These are phyloP conservation scores for Phalangium opilio DNA, from an alignment of 2,888 invertebrate species.

Conservation along the genomic window DNA sequence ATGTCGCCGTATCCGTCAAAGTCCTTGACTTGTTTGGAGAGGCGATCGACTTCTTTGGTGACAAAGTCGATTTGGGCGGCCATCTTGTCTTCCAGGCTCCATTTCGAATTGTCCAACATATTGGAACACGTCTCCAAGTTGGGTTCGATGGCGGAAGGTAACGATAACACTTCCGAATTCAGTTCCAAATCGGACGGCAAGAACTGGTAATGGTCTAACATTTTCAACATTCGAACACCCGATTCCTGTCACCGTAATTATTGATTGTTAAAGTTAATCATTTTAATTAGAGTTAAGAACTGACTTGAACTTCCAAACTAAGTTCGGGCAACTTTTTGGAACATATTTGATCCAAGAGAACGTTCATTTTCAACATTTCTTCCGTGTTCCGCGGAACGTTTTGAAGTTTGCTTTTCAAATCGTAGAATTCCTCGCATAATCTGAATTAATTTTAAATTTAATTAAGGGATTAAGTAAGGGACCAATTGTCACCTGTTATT, in stretches of 20 bases:
- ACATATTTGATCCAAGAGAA: too few relatives aligned
- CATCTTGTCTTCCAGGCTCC: conserved; percentile 66
- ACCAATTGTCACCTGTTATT: too few relatives aligned
- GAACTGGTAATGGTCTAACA: conserved; percentile 62
- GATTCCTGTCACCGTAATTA: background rate
- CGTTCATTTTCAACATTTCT: too few relatives aligned
- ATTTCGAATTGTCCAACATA: conserved; percentile 64
- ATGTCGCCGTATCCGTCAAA: conserved; percentile 71
- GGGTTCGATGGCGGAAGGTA: conserved; percentile 63
- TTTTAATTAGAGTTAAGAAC: too few relatives aligned
- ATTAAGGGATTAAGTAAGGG: too few relatives aligned
- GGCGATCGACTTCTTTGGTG: conserved; percentile 50
- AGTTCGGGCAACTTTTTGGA: too few relatives aligned
- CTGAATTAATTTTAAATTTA: too few relatives aligned
- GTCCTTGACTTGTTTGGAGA: conserved; percentile 56
- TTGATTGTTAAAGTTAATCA: too few relatives aligned
- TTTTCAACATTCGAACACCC: conserved; percentile 30
- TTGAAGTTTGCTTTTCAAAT: too few relatives aligned
- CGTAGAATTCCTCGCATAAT: too few relatives aligned
- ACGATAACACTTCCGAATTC: conserved; percentile 65
- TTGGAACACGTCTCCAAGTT: conserved; percentile 45
- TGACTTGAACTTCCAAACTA: too few relatives aligned
- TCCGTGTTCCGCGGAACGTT: too few relatives aligned
- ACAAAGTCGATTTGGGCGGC: conserved; percentile 50
- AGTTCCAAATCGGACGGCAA: conserved; percentile 56